Evolutionary conservation across 2,797 vertebrate genomes (phyloP).

Genomic region (Borostomias antarcticus): DNA sequence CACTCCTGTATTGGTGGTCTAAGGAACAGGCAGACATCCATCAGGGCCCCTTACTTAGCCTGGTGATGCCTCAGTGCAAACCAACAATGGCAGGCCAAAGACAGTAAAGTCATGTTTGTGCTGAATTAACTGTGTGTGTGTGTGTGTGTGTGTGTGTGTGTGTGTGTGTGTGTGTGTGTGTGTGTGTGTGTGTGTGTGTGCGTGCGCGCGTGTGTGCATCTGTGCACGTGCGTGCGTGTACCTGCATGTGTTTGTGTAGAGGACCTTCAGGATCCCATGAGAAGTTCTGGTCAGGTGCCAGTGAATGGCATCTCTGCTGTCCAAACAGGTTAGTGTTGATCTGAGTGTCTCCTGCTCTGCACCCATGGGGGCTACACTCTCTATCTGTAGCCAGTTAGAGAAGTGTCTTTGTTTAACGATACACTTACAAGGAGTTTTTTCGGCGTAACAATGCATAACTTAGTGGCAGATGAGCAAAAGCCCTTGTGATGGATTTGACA

Average conservation of each 20-base stretch:
- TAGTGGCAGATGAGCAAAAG: constrained; percentile 58
- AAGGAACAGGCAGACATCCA: constrained; percentile 69
- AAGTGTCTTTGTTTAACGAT: constrained; percentile 56
- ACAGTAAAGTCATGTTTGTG: constrained; percentile 36
- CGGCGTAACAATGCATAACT: constrained; percentile 64
- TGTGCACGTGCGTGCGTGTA: background rate
- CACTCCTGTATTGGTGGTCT: constrained; percentile 78
- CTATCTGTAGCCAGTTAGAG: constrained; percentile 57
- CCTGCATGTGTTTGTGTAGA: background rate
- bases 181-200: constrained; percentile 48
- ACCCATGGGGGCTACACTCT: constrained; percentile 36
- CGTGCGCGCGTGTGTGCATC: background rate
- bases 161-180: constrained; percentile 30
- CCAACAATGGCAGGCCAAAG: constrained; percentile 69
- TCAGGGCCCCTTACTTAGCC: constrained; percentile 80
- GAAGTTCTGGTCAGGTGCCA: constrained; percentile 65
- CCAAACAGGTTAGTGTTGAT: constrained; percentile 57
- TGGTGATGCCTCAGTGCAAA: constrained; percentile 67
- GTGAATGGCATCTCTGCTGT: constrained; percentile 61
- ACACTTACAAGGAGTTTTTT: constrained; percentile 61
- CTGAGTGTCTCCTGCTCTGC: constrained; percentile 38
- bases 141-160: background rate
- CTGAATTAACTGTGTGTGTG: background rate
- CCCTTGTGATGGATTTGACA: constrained; percentile 46
- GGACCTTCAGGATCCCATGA: constrained; percentile 49